Evolutionary conservation across 2,888 invertebrate species (phyloP).

Genomic region (Hymenopus coronatus): DNA sequence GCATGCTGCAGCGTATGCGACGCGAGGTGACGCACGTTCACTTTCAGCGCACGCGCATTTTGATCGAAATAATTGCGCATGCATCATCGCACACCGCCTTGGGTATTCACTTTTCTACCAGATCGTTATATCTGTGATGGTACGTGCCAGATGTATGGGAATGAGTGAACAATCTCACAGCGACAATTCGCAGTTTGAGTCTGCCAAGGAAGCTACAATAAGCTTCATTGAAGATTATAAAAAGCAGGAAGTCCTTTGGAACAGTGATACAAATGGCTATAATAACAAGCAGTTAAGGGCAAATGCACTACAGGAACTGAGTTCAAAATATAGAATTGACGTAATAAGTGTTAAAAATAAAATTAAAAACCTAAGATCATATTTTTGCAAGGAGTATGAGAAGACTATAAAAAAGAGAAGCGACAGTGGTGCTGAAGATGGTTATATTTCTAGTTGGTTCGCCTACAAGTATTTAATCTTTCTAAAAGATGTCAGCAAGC

Average conservation of each 20-base stretch:
- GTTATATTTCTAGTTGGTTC: not conserved
- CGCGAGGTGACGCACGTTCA: no score
- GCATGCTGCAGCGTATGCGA: no score
- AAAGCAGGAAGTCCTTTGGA: not conserved
- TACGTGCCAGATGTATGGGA: no score
- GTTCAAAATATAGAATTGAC: not conserved
- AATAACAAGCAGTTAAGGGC: not conserved
- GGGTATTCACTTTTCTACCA: no score
- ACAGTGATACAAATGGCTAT: not conserved
- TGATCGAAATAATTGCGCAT: no score
- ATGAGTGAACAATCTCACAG: no score
- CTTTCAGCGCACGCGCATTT: no score
- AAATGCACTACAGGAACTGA: not conserved
- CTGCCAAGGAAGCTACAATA: not conserved
- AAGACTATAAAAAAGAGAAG: not conserved
- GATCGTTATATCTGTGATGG: no score
- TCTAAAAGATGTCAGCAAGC: not conserved
- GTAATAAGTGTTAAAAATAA: not conserved
- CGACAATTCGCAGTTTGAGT: no score
- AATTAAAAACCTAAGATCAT: not conserved
- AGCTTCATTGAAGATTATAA: not conserved
- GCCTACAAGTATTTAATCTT: slow-evolving; percentile 9
- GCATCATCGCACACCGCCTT: no score
- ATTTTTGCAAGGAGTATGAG: not conserved
- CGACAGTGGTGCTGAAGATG: not conserved